Evolutionary conservation across 37 sponge, comb jelly and placozoan genomes (phyloP).

Genomic region (Geodia barretti): DNA sequence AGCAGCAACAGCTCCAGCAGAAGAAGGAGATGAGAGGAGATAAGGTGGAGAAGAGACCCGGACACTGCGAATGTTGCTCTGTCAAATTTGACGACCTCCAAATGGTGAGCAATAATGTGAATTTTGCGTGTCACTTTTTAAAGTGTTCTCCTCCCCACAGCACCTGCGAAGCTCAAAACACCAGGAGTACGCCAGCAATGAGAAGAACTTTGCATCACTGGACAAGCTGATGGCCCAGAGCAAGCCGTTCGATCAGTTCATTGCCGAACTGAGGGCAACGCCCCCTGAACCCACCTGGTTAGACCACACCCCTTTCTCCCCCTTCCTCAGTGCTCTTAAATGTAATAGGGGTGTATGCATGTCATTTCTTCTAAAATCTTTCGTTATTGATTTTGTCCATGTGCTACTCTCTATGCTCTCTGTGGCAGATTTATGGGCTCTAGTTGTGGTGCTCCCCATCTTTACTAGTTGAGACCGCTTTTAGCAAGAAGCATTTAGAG

Average conservation of each 20-base stretch:
- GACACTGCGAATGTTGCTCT: conserved; percentile 74
- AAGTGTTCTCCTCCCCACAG: conserved; percentile 11
- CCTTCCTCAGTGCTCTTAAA: too few species aligned
- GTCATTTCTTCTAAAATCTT: too few species aligned
- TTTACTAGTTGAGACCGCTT: too few species aligned
- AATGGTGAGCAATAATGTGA: conserved; percentile 32
- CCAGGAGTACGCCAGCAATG: conserved; percentile 39
- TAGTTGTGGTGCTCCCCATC: too few species aligned
- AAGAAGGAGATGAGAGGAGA: neutral
- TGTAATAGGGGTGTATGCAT: too few species aligned
- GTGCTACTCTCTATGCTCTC: too few species aligned
- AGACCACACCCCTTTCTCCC: too few species aligned
- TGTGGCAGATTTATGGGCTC: too few species aligned
- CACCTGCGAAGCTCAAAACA: conserved; percentile 44
- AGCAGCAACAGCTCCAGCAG: too few species aligned
- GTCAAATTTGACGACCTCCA: conserved; percentile 31
- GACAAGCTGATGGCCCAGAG: conserved; percentile 25
- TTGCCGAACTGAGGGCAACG: conserved; percentile 1
- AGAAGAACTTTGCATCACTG: conserved; percentile 34
- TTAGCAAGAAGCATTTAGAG: too few species aligned
- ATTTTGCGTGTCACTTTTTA: neutral
- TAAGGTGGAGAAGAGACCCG: conserved; percentile 40
- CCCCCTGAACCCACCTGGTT: too few species aligned
- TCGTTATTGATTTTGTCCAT: too few species aligned
- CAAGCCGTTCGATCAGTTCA: conserved; percentile 4